Percentiles rank a stretch among this genome's conserved stretches.
phyloP scores from a whole-genome alignment of 2,888 invertebrate genomes.

The Cremastobaeus sp. region DNA sequence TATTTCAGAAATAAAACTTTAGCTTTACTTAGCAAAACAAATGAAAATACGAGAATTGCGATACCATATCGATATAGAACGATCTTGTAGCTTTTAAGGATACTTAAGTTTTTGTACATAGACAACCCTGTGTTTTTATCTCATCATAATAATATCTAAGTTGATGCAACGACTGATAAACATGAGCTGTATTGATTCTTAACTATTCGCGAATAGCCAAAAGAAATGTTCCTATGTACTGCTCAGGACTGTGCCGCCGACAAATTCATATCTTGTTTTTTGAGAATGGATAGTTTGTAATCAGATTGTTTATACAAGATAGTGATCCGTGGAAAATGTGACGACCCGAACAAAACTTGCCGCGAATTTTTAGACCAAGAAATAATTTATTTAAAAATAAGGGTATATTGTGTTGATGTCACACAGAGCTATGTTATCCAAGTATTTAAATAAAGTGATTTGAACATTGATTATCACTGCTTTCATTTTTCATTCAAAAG shows the following conservation, averaged over 20 bases:
- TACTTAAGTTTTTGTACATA: too few species aligned
- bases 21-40: too few species aligned
- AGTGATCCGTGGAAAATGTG: too few species aligned
- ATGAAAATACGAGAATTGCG: too few species aligned
- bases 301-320: too few species aligned
- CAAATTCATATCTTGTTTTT: slow-evolving; percentile 21
- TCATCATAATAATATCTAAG: not conserved
- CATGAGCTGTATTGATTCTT: not conserved
- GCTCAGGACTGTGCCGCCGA: slow-evolving; percentile 5
- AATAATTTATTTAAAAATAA: not conserved
- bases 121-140: too few species aligned
- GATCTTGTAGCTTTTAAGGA: too few species aligned
- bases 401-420: not conserved
- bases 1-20: too few species aligned
- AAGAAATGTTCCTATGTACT: slow-evolving; percentile 28
- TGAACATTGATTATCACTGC: not conserved
- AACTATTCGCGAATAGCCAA: not conserved
- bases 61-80: too few species aligned
- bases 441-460: slow-evolving; percentile 26
- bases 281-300: not conserved
- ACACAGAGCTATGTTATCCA: slow-evolving; percentile 1
- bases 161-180: slow-evolving; percentile 15
- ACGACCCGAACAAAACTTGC: too few species aligned
- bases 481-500: slow-evolving; percentile 16
- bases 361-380: too few species aligned